These are phyloP conservation scores for Falco peregrinus DNA, from an alignment of 2,797 vertebrate species.

Conservation along the genomic window DNA sequence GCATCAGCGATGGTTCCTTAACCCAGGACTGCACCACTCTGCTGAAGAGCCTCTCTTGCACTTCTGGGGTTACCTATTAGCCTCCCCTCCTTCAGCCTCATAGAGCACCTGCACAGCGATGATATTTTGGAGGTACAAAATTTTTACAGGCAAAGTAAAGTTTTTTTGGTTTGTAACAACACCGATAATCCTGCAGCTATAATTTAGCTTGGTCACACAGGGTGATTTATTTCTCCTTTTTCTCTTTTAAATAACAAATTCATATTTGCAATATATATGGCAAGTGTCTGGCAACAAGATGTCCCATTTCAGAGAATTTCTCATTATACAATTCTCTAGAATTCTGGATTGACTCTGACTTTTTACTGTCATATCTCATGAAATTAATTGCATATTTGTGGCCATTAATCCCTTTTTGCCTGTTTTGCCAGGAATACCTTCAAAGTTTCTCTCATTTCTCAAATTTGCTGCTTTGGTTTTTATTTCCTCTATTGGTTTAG, in stretches of 20 bases:
- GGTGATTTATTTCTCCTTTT: background rate
- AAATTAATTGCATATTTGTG: background rate
- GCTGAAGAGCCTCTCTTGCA: background rate
- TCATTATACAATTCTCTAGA: background rate
- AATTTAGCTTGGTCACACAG: background rate
- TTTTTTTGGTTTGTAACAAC: background rate
- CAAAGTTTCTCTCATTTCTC: background rate
- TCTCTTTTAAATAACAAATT: background rate
- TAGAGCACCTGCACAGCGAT: background rate
- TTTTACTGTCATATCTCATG: background rate
- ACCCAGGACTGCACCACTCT: background rate
- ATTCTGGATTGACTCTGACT: background rate
- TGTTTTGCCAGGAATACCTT: background rate
- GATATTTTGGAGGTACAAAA: background rate
- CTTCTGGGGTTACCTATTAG: background rate
- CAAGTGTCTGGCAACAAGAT: background rate
- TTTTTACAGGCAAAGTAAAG: background rate
- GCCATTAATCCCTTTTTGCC: background rate
- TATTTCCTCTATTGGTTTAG: background rate
- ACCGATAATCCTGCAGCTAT: background rate
- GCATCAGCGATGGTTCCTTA: background rate
- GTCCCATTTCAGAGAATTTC: background rate
- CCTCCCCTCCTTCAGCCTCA: background rate
- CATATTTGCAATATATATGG: background rate
- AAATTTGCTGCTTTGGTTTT: background rate